Base-by-base conservation (phyloP, 2,113 vertebrate genomes). In the Paracanthobrama guichenoti region DNA sequence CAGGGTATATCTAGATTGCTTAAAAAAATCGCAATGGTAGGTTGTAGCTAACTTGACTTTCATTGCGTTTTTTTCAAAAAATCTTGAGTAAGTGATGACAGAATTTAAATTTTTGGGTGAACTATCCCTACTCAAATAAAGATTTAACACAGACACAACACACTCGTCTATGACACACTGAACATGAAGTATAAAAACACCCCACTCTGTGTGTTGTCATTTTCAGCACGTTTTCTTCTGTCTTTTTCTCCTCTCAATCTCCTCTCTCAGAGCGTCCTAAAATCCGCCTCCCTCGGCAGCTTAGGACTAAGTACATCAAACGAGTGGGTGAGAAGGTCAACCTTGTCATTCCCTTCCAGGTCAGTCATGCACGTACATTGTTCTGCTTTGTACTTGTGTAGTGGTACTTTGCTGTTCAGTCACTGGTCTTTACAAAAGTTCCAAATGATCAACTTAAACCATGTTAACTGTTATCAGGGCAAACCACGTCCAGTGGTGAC, bases 331-430 rank as follows among this genome's bases (percentile, higher is more conserved):
- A 97, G 69, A 94, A 93, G 66, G 80, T 98, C 89, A 98, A 98
- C 92, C 76, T 97, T 31, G 91, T 97, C 79, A 96, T 98, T 89
- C 96, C 97, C 79, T 98, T 97, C 92, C 96, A 97, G 96, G 97
- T 98, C 55, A 89, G 89, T 72, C 12, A 6, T 50, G 1, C 24
- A 60, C 20, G 2, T 39, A 55, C 42, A 64, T 35, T 79, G 44
- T 6, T 55, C 22, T 64, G 2, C n/a, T 44, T 42, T 42, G 14
- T 22, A 14, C 12, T 28, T 60, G 18, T 28, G 26, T 24, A 16
- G 20, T 71, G 12, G 62, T 48, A 80, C 42, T 66, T 42, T 3
- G 3, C 44, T 22, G 6, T 66, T 55, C 42, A 80, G 78, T 50
- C 5, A 4, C 35, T 42, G 66, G 18, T 42, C 66, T 69, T 69